These are phyloP conservation scores for Streptopelia turtur DNA, from an alignment of 2,797 vertebrate species.

Conservation along the genomic window DNA sequence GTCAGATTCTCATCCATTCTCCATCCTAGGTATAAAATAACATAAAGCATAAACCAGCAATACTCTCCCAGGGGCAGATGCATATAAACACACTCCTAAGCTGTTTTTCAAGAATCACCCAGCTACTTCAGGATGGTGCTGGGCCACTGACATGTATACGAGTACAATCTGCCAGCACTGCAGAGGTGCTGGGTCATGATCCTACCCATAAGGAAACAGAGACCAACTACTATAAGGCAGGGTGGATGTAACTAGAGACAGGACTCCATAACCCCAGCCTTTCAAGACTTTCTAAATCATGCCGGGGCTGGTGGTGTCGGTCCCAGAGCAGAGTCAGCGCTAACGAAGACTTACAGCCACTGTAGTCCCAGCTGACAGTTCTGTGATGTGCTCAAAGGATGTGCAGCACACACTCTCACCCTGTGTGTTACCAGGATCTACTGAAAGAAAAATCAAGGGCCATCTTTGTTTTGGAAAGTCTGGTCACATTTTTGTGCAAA, in stretches of 20 bases:
- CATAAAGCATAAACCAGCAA: background rate
- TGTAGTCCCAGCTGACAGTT: background rate
- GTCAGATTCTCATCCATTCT: background rate
- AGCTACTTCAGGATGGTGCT: too few relatives aligned
- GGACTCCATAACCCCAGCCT: background rate
- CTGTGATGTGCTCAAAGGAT: background rate
- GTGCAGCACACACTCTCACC: background rate
- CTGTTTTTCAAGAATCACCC: background rate
- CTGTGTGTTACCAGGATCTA: background rate
- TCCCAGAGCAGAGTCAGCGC: background rate
- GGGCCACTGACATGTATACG: background rate
- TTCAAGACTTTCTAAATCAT: constrained; percentile 51
- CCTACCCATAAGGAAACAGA: background rate
- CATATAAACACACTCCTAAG: background rate
- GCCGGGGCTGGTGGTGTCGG: background rate
- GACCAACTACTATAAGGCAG: background rate
- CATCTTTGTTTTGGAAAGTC: background rate
- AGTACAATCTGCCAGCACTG: background rate
- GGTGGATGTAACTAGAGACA: background rate
- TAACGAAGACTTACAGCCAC: background rate
- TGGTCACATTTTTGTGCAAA: background rate
- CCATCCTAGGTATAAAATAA: background rate
- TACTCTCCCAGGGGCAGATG: background rate
- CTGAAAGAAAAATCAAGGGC: background rate
- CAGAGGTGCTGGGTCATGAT: background rate